Evolutionary conservation across 2,797 vertebrate species (phyloP).

Genomic region (Coregonus suidteri): DNA sequence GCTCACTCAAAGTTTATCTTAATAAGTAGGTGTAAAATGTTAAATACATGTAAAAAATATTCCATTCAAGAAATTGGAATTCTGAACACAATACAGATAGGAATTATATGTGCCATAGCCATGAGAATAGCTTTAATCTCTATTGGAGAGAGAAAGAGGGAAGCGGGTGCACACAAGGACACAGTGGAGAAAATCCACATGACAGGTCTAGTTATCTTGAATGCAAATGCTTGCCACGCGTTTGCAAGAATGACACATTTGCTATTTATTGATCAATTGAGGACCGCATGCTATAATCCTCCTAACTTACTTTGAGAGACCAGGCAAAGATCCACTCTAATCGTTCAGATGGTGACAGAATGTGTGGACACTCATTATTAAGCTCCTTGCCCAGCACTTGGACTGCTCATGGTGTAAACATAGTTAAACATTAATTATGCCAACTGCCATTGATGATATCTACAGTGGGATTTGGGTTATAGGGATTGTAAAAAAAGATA

Average conservation of each 20-base stretch:
- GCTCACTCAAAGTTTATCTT: no score
- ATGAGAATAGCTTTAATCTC: slow-evolving; percentile 48
- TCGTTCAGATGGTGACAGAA: slow-evolving; percentile 71
- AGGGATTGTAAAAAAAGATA: neutral
- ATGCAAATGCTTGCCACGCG: slow-evolving; percentile 71
- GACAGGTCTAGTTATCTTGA: slow-evolving; percentile 75
- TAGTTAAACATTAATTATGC: slow-evolving; percentile 62
- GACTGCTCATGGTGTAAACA: slow-evolving; percentile 66
- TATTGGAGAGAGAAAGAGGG: slow-evolving; percentile 30
- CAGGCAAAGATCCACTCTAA: slow-evolving; percentile 53
- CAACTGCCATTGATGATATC: slow-evolving; percentile 59
- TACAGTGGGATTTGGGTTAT: slow-evolving; percentile 51
- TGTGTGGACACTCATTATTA: slow-evolving; percentile 65
- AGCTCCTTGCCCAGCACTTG: slow-evolving; percentile 45
- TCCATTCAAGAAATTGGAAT: neutral
- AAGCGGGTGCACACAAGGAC: slow-evolving; percentile 52
- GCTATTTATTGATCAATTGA: slow-evolving; percentile 74
- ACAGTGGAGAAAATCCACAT: slow-evolving; percentile 74
- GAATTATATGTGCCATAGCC: slow-evolving; percentile 28
- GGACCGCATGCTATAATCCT: slow-evolving; percentile 65
- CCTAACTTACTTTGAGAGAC: slow-evolving; percentile 65
- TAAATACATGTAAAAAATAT: neutral
- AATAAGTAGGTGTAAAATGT: neutral
- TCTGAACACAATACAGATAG: neutral
- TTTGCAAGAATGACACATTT: slow-evolving; percentile 70